Evolutionary conservation across 2,888 invertebrate genomes (phyloP), one percentile per base, ranked within the genome.

Genomic region (Fabriciana adippe): DNA sequence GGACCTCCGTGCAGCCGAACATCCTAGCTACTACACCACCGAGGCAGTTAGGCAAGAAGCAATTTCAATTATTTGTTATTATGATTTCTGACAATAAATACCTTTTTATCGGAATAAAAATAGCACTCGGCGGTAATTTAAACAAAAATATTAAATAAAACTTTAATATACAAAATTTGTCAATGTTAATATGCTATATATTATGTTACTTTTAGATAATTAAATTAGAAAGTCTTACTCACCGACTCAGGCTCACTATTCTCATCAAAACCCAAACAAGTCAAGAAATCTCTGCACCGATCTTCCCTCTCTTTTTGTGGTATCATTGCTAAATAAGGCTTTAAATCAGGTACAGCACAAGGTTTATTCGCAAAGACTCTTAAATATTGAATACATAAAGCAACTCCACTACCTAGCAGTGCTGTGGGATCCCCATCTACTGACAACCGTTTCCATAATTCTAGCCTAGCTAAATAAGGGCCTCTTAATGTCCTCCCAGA

Each of bases 261-360:
- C 35, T 95, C 93, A 81, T 93, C 94, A 61, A 95, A 94, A 4
- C 94, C 95, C 45, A 95, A 93, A 77, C 95, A 95, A 11, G 93
- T 93, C 35, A 95, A 81, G 70, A 95, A 90, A 70, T 94, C 94
- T 66, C 90, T 86, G 45, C 94, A 93, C 64, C 95, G 87, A 55
- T 93, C 92, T 70, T 93, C 89, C 71, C 95, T 93, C 71, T 95
- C 94, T 13, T 94, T 93, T 51, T 93, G 90, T 6, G 96, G 94
- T 72, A 97, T 90, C 75, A 96, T 93, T 55, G 94, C 89, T 57
- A 98, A 84, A 85, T 97, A 98, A 6, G 95, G 92, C 70, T 95
- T 94, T 61, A 99, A 91, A 84, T 99, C 99, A 11, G 95, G 94
- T 69, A 97, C 96, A 70, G 97, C 97, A 85, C 97, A 97, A 0